A percentile compares a stretch with the other conserved stretches of the same genome.
Conservation (phyloP, 2,113 vertebrate species). For the Rallus limicola region DNA sequence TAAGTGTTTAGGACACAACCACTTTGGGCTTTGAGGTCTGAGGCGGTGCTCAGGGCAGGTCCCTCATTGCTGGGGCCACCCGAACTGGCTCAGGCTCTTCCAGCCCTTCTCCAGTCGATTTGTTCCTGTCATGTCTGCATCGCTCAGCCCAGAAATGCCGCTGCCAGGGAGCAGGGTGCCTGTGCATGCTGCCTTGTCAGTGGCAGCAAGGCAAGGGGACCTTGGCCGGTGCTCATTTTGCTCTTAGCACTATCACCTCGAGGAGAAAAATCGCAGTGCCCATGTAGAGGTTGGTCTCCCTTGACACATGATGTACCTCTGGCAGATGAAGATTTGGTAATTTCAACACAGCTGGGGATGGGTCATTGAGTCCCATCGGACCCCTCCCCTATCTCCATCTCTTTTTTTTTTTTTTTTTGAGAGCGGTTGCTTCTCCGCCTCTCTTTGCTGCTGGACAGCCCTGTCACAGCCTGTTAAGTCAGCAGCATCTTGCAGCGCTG, state of each 20-base stretch:
- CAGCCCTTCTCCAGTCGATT: constrained; percentile 13
- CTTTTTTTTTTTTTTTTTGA: not conserved
- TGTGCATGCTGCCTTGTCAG: rapidly evolving
- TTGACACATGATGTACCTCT: rapidly evolving
- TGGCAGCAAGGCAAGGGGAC: not conserved
- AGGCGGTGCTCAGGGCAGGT: not conserved
- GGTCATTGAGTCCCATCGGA: not conserved
- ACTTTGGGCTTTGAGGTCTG: not conserved
- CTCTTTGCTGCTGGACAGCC: constrained; percentile 26
- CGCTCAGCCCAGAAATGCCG: not conserved
- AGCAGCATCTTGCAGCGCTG: not conserved
- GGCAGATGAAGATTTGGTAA: not conserved
- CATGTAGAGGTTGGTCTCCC: not conserved
- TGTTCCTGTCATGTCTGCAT: constrained; percentile 9
- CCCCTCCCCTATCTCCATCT: not conserved
- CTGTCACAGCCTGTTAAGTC: constrained; percentile 56
- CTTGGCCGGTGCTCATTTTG: not conserved
- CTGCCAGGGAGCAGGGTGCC: not conserved
- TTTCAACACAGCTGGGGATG: not conserved
- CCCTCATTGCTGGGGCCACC: not conserved
- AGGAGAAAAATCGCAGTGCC: not conserved
- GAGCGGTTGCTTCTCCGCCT: not conserved
- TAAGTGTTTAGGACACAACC: not conserved
- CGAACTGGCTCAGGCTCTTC: not conserved
- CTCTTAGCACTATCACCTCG: not conserved